Evolutionary conservation across 1,140 invertebrate genomes (phyloP), one percentile per base, ranked within the genome.

Genomic region (Euura saliciscinereae): DNA sequence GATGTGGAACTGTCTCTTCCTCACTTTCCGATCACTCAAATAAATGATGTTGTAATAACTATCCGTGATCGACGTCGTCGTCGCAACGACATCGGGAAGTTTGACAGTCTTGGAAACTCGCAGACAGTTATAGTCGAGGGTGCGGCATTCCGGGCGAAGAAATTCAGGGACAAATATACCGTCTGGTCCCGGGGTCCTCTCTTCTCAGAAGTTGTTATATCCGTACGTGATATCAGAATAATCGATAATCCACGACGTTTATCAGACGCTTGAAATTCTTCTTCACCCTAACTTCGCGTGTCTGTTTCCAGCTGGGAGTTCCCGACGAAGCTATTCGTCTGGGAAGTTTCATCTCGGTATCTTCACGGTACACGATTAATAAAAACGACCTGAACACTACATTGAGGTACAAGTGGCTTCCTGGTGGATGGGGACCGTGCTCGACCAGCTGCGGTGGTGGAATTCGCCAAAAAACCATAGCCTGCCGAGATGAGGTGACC

Each of bases 171-270:
- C 46, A 83, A 81, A 5, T 89, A 91, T 75, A 86, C 81, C 2
- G 81, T 93, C 42, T 82, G 82, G 75, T 88, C 90, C 0, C 82
- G 86, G 59, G 92, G 92, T 45, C 91, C 91, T 0, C 82, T 90
- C 0, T 80, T 89, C 1, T 85, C 87, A 13, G 90, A 91, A 77
- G 82, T 93, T 5, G 83, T 91, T 2, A 80, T 92, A 65, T 88
- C 91, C 86, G 92, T 93, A 85, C 84, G 81, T 72, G 65, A 43
- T 65, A 71, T 72, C 7, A 59, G 44, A 7, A 51, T 51, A 4
- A 11, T n/a, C 51, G 51, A 59, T 28, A 70, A n/a, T 11, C 6
- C 46, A 6, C 28, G 11, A 73, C 13, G 71, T 43, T 44, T 45
- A 43, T 45, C 11, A 66, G 28, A n/a, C 8, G 43, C 5, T 73